phyloP scores from a whole-genome alignment of 30 jellyfish, hydroid and myxozoan genomes.

The Sanderia malayensis region DNA sequence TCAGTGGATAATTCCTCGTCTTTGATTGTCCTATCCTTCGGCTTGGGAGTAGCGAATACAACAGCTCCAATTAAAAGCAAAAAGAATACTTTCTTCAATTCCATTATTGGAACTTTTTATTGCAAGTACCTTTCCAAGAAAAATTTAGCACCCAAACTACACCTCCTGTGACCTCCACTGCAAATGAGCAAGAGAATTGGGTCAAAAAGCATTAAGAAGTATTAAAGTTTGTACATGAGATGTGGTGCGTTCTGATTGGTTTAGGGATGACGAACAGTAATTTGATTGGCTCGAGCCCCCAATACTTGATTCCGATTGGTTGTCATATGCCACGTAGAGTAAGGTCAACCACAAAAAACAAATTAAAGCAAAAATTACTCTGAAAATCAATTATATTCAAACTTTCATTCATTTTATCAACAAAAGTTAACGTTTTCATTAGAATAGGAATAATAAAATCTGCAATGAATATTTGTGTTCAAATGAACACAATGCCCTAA shows the following conservation, averaged over 20 bases:
- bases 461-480: too few species aligned
- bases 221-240: not conserved
- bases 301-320: not conserved
- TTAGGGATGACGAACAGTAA: not conserved
- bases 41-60: slow-evolving; percentile 50
- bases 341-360: too few species aligned
- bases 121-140: too few species aligned
- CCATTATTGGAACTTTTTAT: not conserved
- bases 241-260: not conserved
- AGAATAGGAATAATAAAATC: too few species aligned
- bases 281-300: not conserved
- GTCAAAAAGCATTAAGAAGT: not conserved
- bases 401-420: too few species aligned
- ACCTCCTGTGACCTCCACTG: too few species aligned
- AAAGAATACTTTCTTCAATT: not conserved
- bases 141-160: too few species aligned
- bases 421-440: too few species aligned
- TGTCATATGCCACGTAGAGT: not conserved
- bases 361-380: too few species aligned
- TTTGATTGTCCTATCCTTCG: slow-evolving; percentile 56
- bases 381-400: too few species aligned
- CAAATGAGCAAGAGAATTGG: too few species aligned
- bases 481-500: too few species aligned
- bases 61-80: slow-evolving; percentile 33
- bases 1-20: slow-evolving; percentile 69